Evolutionary conservation across 2,113 vertebrate genomes (phyloP).

Genomic region (Perognathus longimembris): DNA sequence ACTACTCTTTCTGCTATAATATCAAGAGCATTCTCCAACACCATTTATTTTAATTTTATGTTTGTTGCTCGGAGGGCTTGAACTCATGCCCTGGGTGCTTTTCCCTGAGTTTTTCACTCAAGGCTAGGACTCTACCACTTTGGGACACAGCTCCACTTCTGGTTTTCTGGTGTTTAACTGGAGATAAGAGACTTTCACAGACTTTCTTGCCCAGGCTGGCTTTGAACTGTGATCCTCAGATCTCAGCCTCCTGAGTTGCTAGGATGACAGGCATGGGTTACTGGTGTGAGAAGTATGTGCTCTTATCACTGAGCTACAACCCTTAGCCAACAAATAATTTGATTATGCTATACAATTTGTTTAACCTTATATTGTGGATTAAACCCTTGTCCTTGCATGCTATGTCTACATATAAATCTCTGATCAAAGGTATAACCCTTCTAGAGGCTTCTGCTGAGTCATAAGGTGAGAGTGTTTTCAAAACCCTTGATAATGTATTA

Average conservation of each 20-base stretch:
- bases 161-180: too few relatives aligned
- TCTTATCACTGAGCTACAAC: not conserved
- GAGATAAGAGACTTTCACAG: too few relatives aligned
- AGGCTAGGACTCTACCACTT: too few relatives aligned
- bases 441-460: not conserved
- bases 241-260: too few relatives aligned
- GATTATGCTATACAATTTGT: constrained; percentile 8
- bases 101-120: too few relatives aligned
- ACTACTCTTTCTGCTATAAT: not conserved
- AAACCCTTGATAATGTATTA: constrained; percentile 16
- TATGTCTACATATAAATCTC: not conserved
- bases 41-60: not conserved
- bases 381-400: not conserved
- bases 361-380: not conserved
- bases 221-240: too few relatives aligned
- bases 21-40: constrained; percentile 8
- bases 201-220: too few relatives aligned
- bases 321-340: not conserved
- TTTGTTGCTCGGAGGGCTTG: not conserved
- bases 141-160: too few relatives aligned
- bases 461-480: constrained; percentile 25
- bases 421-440: constrained; percentile 1
- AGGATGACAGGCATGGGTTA: too few relatives aligned
- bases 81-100: too few relatives aligned
- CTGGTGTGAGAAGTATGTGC: too few relatives aligned